phyloP scores from a whole-genome alignment of 2,888 invertebrate species.

The Pecten maximus region DNA sequence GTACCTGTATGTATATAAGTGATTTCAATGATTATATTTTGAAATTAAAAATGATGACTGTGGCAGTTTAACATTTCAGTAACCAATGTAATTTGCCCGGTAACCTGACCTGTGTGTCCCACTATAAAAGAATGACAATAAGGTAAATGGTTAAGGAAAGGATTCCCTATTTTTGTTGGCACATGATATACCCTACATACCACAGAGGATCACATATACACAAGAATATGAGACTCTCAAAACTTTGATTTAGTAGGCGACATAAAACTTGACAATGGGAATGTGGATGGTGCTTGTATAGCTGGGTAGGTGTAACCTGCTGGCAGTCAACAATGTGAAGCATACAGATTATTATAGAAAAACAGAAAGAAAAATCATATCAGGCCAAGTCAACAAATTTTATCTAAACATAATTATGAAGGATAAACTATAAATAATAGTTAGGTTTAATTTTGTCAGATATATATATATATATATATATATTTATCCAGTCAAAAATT shows the following conservation, averaged over 20 bases:
- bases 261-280: conserved; percentile 18
- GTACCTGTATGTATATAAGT: too few relatives aligned
- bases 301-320: not conserved
- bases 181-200: not conserved
- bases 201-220: not conserved
- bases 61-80: not conserved
- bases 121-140: not conserved
- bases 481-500: too few relatives aligned
- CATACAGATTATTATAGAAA: not conserved
- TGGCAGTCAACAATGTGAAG: not conserved
- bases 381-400: too few relatives aligned
- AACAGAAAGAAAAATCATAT: not conserved
- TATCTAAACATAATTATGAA: too few relatives aligned
- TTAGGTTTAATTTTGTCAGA: too few relatives aligned
- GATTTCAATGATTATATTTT: too few relatives aligned
- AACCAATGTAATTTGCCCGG: not conserved
- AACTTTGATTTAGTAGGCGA: conserved; percentile 19
- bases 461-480: too few relatives aligned
- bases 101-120: conserved; percentile 3
- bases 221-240: not conserved
- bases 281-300: not conserved
- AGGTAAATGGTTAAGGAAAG: not conserved
- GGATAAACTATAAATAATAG: too few relatives aligned
- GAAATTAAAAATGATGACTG: not conserved
- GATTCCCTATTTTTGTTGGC: not conserved